phyloP scores from a whole-genome alignment of 37 sponge, comb jelly and placozoan genomes.

The Dysidea cf. avara region DNA sequence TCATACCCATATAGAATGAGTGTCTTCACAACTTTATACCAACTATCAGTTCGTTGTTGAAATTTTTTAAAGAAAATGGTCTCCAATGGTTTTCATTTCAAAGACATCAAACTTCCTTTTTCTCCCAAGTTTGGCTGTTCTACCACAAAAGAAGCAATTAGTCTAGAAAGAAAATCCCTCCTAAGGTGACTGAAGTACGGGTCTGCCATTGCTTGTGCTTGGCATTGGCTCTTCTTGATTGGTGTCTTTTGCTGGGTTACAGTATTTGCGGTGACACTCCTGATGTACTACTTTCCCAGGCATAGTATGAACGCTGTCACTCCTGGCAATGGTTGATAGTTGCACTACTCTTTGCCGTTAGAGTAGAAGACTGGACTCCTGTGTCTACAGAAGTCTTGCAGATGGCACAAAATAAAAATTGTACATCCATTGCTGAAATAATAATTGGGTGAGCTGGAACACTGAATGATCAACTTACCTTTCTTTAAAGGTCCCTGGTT shows the following conservation, averaged over 20 bases:
- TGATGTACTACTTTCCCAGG: conserved; percentile 42
- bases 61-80: conserved; percentile 26
- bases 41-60: conserved; percentile 26
- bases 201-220: conserved; percentile 7
- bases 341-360: conserved; percentile 32
- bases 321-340: conserved; percentile 37
- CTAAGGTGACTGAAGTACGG: conserved; percentile 43
- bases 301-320: too few species aligned
- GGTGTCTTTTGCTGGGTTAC: conserved; percentile 27
- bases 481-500: too few species aligned
- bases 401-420: too few species aligned
- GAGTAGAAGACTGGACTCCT: too few species aligned
- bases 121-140: conserved; percentile 30
- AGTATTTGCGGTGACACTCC: conserved; percentile 28
- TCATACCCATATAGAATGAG: conserved; percentile 44
- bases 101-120: conserved; percentile 40
- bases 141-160: conserved; percentile 51
- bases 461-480: too few species aligned
- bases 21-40: conserved; percentile 39
- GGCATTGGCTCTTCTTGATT: conserved; percentile 19
- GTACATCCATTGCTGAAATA: too few species aligned
- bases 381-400: too few species aligned
- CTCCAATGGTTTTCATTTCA: conserved; percentile 34
- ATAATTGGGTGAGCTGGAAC: too few species aligned
- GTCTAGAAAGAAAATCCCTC: conserved; percentile 35